Base-by-base conservation (phyloP, 2,888 invertebrate species). In the Lamproptera curius region DNA sequence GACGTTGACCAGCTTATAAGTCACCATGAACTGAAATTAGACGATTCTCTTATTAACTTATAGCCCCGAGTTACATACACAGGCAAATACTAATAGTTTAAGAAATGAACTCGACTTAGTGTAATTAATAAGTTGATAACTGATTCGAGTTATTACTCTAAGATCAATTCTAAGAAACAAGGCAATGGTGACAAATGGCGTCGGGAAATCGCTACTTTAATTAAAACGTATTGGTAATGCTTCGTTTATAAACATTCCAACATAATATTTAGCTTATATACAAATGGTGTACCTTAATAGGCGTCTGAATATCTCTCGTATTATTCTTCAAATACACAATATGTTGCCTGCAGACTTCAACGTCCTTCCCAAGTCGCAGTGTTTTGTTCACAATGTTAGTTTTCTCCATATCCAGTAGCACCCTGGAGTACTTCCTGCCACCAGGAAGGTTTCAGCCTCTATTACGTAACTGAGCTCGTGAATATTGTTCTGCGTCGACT, bases 281-380 rank as follows among this genome's bases (percentile, higher is more conserved):
- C 23, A 33, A 14, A 11, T 11, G 13, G 60, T 73, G 71, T 75
- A 91, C 90, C 65, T 92, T 92, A 42, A 97, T 94, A 0, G 97
- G 95, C 5, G 94, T 94, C 66, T 97, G 94, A 60, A 97, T 97
- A 73, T 97, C 97, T 47, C 93, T 90, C 0, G 95, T 94, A 58
- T 93, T 94, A 61, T 96, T 95, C 74, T 95, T 95, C 31, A 97
- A 89, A 73, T 95, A 96, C n/a, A 95, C 94, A 1, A 92, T 91
- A 67, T 96, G 95, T 51, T 89, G 85, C 52, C 93, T 92, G 62
- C 97, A 97, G 53, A 92, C 88, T 52, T 88, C 73, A 10, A 88
- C 88, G 53, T 90, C 88, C 41, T 91, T 91, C 34, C 90, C 89
- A 9, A 94, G 77, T 39, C 84, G 89, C 28, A 93, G 92, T 20